Base-by-base conservation (phyloP, 53 echinoderm and acorn worm species). In the Echinarachnius parma region DNA sequence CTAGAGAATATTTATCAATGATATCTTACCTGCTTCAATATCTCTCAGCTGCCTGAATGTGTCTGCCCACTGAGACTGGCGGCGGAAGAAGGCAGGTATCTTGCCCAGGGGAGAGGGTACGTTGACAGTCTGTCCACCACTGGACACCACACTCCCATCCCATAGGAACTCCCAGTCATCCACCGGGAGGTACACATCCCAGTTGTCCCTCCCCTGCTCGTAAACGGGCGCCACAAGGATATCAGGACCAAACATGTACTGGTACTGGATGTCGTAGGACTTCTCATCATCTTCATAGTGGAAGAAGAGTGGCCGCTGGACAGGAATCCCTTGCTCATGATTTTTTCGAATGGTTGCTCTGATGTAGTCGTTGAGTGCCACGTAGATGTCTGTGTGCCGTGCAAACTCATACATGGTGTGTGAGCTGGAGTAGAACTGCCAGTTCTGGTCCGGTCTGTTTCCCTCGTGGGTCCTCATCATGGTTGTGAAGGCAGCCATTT, bases 381-480 rank as follows among this genome's bases (percentile, higher is more conserved):
- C 61, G 76, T 80, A 87, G 4, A 95, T 87, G 45, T 87, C 68
- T 1, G 85, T 87, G 32, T 87, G 87, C 5, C 91, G 79, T 8
- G 86, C 87, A 36, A 95, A 84, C 59, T 81, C 78, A 16, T 65
- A 60, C 56, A 79, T 84, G 25, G 87, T 91, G 53, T 82, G 66
- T 4, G 46, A 61, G 59, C 84, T 83, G n/a, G 90, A 85, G 64
- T 95, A 95, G 75, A 81, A 91, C 72, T 95, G 96, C 84, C 84
- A 95, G 82, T 95, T 95, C 22, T 83, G 82, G 5, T 37, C 35
- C 1, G 96, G 96, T 9, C 96, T 74, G 62, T 95, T 95, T 0
- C 96, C 96, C 48, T 95, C 96, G 49, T 95, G 96, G 0, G 87
- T 91, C 10, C 96, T 67, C 96, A 95, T 95, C 84, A 95, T 77